These are phyloP conservation scores for Bombylius discolor DNA, from an alignment of 2,888 invertebrate species.

Conservation along the genomic window DNA sequence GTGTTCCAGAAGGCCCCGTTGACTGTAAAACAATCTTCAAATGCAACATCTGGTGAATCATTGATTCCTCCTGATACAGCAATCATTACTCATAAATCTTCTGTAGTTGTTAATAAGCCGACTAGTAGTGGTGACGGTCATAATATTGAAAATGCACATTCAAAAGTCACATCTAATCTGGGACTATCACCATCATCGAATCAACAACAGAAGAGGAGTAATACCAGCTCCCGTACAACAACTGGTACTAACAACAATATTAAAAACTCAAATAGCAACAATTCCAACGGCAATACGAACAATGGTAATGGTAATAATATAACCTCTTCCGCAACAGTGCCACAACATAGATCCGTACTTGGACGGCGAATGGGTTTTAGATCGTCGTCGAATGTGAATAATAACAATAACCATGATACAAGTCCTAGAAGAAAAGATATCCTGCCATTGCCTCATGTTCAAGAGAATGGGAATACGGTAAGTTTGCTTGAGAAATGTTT, in stretches of 20 bases:
- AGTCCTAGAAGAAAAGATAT: slow-evolving; percentile 10
- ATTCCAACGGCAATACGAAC: background rate
- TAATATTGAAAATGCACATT: background rate
- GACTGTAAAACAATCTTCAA: background rate
- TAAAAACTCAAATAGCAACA: background rate
- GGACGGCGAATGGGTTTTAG: slow-evolving; percentile 13
- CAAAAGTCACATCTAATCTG: background rate
- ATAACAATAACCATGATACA: slow-evolving; percentile 3
- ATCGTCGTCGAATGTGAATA: slow-evolving; percentile 1
- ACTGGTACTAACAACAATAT: background rate
- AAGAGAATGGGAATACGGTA: slow-evolving; percentile 15
- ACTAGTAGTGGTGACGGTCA: too few species aligned
- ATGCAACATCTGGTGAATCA: background rate
- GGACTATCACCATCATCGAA: background rate
- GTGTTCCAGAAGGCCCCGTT: slow-evolving; percentile 18
- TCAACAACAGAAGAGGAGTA: background rate
- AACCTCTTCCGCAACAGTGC: slow-evolving; percentile 8
- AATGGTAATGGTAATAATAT: background rate
- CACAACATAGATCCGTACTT: slow-evolving; percentile 11
- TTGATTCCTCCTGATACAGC: too few species aligned
- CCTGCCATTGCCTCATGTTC: slow-evolving; percentile 11
- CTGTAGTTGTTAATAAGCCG: background rate
- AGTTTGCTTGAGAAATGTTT: background rate
- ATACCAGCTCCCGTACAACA: background rate
- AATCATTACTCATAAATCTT: background rate